These are phyloP conservation scores for Galbula dea DNA, from an alignment of 2,113 vertebrate genomes.

Conservation along the genomic window DNA sequence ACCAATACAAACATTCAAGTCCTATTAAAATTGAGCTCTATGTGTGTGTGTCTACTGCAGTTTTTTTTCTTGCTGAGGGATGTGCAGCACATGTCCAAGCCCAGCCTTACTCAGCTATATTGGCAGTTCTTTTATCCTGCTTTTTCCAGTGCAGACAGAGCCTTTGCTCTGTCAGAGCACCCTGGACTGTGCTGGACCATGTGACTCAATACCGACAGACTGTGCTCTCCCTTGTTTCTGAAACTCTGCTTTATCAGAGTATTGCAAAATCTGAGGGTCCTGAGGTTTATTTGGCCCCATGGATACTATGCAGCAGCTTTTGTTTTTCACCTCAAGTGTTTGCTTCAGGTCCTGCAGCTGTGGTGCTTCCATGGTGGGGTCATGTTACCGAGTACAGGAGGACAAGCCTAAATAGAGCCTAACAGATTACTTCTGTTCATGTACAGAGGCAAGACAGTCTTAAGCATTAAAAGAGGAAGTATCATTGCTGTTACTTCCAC, in stretches of 20 bases:
- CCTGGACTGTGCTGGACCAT: not conserved
- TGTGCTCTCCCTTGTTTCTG: not conserved
- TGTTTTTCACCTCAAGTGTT: not conserved
- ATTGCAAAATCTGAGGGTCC: not conserved
- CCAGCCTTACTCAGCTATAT: rapidly evolving
- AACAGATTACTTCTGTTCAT: not conserved
- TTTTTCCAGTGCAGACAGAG: not conserved
- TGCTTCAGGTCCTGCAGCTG: not conserved
- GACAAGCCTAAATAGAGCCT: not conserved
- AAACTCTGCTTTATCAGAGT: not conserved
- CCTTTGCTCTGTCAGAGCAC: not conserved
- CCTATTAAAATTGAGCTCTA: not conserved
- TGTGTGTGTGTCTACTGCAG: not conserved
- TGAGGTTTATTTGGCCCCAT: rapidly evolving
- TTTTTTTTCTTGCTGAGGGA: not conserved
- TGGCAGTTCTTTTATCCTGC: not conserved
- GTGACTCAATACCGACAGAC: not conserved
- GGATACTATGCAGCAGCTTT: not conserved
- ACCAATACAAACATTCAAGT: not conserved
- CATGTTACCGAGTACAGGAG: not conserved
- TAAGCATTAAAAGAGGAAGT: not conserved
- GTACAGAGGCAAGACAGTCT: not conserved
- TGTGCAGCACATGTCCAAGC: not conserved
- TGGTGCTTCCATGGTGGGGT: rapidly evolving
- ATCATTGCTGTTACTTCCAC: not conserved